phyloP scores from a whole-genome alignment of 2,797 vertebrate species.

The Mus caroli region DNA sequence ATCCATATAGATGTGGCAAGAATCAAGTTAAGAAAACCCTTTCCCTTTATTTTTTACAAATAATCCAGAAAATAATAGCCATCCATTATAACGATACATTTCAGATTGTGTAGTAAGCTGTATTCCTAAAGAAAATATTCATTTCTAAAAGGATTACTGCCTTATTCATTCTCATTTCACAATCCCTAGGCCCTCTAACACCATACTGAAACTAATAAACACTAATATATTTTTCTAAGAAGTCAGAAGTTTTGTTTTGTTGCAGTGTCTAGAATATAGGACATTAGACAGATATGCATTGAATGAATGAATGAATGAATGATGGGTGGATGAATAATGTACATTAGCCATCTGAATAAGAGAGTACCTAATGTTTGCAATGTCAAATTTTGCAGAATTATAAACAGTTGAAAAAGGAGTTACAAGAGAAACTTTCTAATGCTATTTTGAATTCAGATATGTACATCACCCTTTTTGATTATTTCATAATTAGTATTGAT shows the following conservation, averaged over 20 bases:
- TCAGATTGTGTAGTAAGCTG: background rate
- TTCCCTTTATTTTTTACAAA: constrained; percentile 70
- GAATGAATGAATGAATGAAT: background rate
- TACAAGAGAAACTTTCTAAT: background rate
- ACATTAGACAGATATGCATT: background rate
- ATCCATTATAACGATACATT: constrained; percentile 45
- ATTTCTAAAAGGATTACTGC: constrained; percentile 43
- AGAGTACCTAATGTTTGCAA: background rate
- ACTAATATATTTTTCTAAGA: background rate
- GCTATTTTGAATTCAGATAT: constrained; percentile 58
- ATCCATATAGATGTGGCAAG: constrained; percentile 72
- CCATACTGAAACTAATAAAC: constrained; percentile 13
- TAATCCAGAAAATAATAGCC: constrained; percentile 67
- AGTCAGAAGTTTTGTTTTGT: background rate
- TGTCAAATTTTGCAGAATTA: constrained; percentile 30
- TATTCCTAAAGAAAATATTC: background rate
- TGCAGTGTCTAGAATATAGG: background rate
- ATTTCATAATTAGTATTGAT: constrained; percentile 61
- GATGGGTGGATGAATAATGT: background rate
- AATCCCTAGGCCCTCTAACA: background rate
- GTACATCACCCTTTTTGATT: constrained; percentile 36
- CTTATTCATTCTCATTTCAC: background rate
- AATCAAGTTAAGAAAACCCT: constrained; percentile 74
- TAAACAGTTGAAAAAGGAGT: background rate
- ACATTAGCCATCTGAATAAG: background rate